phyloP scores from a whole-genome alignment of 2,888 invertebrate genomes.

The Ceraclea dissimilis region DNA sequence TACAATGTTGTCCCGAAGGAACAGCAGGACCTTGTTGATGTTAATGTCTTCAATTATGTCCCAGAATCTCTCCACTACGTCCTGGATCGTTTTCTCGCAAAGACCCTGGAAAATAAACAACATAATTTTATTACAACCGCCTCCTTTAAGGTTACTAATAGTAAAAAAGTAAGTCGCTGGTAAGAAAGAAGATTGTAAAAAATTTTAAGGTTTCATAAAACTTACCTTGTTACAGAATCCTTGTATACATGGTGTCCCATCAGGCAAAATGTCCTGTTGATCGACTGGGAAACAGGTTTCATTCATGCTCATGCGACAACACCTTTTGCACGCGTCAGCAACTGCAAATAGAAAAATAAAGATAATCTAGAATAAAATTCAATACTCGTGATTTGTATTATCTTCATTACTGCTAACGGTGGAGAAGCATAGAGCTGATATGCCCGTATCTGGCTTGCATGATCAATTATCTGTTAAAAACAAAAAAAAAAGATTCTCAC shows the following conservation, averaged over 20 bases:
- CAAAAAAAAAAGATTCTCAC: too few relatives aligned
- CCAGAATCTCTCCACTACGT: conserved; percentile 94
- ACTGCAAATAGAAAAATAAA: conserved; percentile 48
- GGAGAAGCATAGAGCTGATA: too few relatives aligned
- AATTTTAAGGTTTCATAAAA: neutral
- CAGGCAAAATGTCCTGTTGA: conserved; percentile 79
- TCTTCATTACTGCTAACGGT: too few relatives aligned
- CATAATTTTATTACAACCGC: too few relatives aligned
- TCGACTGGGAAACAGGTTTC: conserved; percentile 88
- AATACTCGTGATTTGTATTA: too few relatives aligned
- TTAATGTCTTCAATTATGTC: conserved; percentile 95
- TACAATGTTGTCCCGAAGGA: conserved; percentile 88
- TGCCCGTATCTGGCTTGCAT: too few relatives aligned
- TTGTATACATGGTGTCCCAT: conserved; percentile 93
- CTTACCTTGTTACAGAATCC: conserved; percentile 89
- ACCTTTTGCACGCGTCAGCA: conserved; percentile 86
- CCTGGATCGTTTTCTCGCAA: conserved; percentile 91
- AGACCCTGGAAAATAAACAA: conserved; percentile 57
- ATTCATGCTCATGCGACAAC: conserved; percentile 85
- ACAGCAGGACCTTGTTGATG: conserved; percentile 83
- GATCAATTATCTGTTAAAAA: too few relatives aligned
- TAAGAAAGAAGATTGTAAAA: too few relatives aligned
- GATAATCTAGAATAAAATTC: too few relatives aligned
- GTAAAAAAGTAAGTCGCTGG: too few relatives aligned
- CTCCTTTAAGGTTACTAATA: too few relatives aligned